Base-by-base conservation (phyloP, 2,797 vertebrate species). In the Phoxinus dragarum region DNA sequence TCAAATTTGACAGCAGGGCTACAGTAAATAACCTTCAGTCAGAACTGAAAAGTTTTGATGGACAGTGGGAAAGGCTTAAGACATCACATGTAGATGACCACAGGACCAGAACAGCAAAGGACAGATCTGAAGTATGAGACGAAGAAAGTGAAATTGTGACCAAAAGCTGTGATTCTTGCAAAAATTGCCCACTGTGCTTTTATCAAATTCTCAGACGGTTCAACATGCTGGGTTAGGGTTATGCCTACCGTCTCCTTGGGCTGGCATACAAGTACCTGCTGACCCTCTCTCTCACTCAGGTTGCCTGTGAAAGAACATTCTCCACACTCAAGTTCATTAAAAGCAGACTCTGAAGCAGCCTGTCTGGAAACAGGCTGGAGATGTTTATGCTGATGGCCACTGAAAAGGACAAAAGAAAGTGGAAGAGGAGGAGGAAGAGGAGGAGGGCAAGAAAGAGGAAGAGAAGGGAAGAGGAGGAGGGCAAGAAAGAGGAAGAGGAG, bases 31-130 rank as follows among this genome's bases (percentile, higher is more conserved):
- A 47, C 6, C 54, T 82, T 3, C 38, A 74, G 40, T 49, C 40
- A 47, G 82, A 84, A 67, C 47, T 84, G 44, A 78, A 38, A 84
- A 84, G 59, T 64, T 82, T 86, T 52, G 79, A 71, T 68, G 47
- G 59, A 10, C 80, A 86, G n/a, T 75, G 80, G 77, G 77, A 85
- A 34, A 73, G 10, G 54, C 67, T 85, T 9, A 47, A 40, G 49
- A 38, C 61, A 64, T 61, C 56, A n/a, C 23, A 8, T 10, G 10
- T 56, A 21, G 8, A 56, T 8, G 54, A 56, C 19, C 10, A 56
- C 21, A 9, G 7, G 21, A 9, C 21, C 56, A 59, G 56, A n/a
- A 27, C 56, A 61, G 56, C n/a, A 10, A 8, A 61, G 56, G 9
- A 61, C 4, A 23, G 23, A 27, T n/a, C 56, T n/a, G 21, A 10